These are phyloP conservation scores for Micropterix aruncella DNA, from an alignment of 2,888 invertebrate species.

Conservation along the genomic window DNA sequence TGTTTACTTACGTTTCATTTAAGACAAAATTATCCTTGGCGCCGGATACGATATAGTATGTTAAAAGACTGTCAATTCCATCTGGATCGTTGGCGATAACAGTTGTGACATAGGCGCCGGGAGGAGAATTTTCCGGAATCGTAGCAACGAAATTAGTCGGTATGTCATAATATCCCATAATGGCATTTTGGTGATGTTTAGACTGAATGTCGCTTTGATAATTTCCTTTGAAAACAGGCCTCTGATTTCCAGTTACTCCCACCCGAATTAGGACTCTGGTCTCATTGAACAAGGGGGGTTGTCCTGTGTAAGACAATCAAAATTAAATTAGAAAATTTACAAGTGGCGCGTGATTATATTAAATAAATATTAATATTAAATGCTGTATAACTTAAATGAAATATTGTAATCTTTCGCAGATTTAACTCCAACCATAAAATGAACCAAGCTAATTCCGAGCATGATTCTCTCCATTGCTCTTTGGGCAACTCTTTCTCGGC, in stretches of 20 bases:
- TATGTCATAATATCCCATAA: neutral
- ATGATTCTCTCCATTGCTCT: too few species aligned
- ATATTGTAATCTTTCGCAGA: neutral
- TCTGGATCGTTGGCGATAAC: constrained; percentile 69
- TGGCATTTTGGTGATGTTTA: constrained; percentile 17
- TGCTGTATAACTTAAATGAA: constrained; percentile 3
- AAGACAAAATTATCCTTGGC: constrained; percentile 68
- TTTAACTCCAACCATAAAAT: too few species aligned
- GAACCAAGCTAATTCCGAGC: too few species aligned
- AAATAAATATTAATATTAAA: constrained; percentile 3
- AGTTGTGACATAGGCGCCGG: constrained; percentile 54
- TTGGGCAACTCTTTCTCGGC: too few species aligned
- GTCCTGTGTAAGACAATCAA: constrained; percentile 23
- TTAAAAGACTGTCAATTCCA: constrained; percentile 52
- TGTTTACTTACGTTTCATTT: constrained; percentile 53
- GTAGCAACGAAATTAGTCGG: constrained; percentile 58
- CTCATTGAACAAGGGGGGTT: constrained; percentile 50
- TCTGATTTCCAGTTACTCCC: constrained; percentile 64
- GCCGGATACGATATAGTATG: constrained; percentile 57
- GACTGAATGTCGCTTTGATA: constrained; percentile 40
- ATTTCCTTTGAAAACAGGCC: constrained; percentile 66
- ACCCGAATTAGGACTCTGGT: constrained; percentile 56
- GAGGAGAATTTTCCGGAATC: constrained; percentile 52
- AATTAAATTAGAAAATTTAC: constrained; percentile 1
- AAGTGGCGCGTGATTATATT: constrained; percentile 2